Evolutionary conservation across 2,113 vertebrate species (phyloP), one percentile per base, ranked within the genome.

Genomic region (Trogon surrucura): DNA sequence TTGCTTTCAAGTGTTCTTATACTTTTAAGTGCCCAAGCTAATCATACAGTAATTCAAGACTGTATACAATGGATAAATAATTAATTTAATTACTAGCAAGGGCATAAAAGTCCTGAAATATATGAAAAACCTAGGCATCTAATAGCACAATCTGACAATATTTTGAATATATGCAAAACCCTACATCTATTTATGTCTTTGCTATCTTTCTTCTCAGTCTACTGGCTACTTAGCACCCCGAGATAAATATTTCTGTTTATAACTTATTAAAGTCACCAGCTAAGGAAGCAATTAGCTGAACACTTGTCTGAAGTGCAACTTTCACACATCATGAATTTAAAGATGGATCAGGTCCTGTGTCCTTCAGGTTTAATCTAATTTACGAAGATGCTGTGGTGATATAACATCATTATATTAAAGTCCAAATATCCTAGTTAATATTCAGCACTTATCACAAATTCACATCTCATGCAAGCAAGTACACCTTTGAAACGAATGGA

Each of bases 61-160:
- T 95, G 95, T 94, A 97, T 97, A 98, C 97, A 98, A 98, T 96
- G 95, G 91, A 91, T 97, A 97, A 97, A 98, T 98, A 97, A 98
- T 97, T 97, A 96, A 98, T 98, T 98, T 97, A 97, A 97, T 97
- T 96, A 94, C 85, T 64, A 93, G 58, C 66, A 92, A 96, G 51
- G 85, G 85, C 89, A 91, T 51, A 58, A 53, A 94, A 73, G 66
- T 70, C 75, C 69, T 80, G 72, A 91, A 89, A 93, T 64, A 54
- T 2, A 16, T 74, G n/a, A 74, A 81, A 95, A 94, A n/a, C 13
- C 26, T 5, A 61, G 51, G 38, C 26, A 66, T 12, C 73, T 87
- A 54, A 50, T 41, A 84, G 78, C 58, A 85, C 65, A 92, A 80
- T 22, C 38, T 70, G 48, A 65, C 23, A 51, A 6, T 61, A 93